Conservation (phyloP, 2,113 vertebrate species). For the Oncorhynchus kisutch region DNA sequence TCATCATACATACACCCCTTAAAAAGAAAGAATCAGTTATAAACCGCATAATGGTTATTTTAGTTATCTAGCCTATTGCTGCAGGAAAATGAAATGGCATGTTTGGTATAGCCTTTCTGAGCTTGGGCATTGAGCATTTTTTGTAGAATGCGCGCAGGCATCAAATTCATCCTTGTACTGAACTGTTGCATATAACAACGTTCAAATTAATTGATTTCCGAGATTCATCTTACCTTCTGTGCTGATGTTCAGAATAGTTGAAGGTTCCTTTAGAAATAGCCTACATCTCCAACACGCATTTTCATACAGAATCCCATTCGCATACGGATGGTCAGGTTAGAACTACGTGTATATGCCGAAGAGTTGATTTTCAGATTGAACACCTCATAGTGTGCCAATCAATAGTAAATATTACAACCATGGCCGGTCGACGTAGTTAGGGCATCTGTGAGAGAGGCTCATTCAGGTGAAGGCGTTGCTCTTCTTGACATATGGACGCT, state of each 20-base stretch:
- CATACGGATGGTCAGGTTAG: slow-evolving; percentile 19
- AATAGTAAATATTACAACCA: slow-evolving; percentile 9
- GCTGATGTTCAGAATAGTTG: background rate
- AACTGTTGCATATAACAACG: background rate
- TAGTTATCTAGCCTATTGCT: too few relatives aligned
- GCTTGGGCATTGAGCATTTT: background rate
- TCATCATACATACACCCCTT: background rate
- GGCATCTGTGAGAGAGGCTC: slow-evolving; percentile 25
- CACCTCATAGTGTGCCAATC: slow-evolving; percentile 47
- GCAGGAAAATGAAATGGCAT: too few relatives aligned
- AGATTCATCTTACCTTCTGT: slow-evolving; percentile 50
- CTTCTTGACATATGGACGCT: slow-evolving; percentile 25
- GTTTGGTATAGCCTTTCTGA: too few relatives aligned
- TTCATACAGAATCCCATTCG: slow-evolving; percentile 7
- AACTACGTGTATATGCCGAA: slow-evolving; percentile 19
- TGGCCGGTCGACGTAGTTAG: slow-evolving; percentile 7
- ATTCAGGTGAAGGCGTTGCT: slow-evolving; percentile 38
- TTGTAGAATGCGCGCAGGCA: background rate
- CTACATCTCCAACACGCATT: slow-evolving; percentile 12
- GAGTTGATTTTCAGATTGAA: slow-evolving; percentile 14
- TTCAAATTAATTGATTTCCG: background rate
- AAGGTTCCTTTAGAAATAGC: slow-evolving; percentile 41
- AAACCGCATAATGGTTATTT: too few relatives aligned
- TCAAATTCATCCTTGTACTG: background rate
- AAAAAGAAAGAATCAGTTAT: background rate